Percentiles rank a stretch among this genome's conserved stretches.
Evolutionary conservation across 2,888 invertebrate species (phyloP).

Genomic region (Ceraclea dissimilis): DNA sequence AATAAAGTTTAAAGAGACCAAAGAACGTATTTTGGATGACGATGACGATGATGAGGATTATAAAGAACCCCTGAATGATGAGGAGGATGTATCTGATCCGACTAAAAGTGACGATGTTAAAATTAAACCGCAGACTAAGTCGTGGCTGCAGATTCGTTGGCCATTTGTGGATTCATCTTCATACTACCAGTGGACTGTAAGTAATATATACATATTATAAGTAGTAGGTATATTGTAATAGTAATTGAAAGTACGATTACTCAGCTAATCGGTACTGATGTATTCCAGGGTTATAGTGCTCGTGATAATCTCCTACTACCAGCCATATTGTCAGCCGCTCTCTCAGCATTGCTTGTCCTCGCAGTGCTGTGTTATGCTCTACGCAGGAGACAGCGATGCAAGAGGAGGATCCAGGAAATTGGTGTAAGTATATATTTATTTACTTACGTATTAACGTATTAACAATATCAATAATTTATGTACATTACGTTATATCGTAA

Average conservation of each 20-base stretch:
- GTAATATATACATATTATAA: conserved; percentile 27
- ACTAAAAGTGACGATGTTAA: conserved; percentile 35
- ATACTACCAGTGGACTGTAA: conserved; percentile 61
- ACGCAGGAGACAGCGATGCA: conserved; percentile 39
- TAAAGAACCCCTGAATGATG: conserved; percentile 42
- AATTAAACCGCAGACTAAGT: conserved; percentile 30
- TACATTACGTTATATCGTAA: too few relatives aligned
- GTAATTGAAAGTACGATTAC: too few relatives aligned
- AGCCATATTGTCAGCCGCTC: conserved; percentile 39
- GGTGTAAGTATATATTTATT: conserved; percentile 33
- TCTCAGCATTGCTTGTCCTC: conserved; percentile 46
- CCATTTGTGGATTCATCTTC: conserved; percentile 58
- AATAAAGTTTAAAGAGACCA: conserved; percentile 38
- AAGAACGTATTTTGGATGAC: conserved; percentile 42
- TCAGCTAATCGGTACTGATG: too few relatives aligned
- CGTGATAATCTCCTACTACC: conserved; percentile 54
- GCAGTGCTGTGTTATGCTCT: conserved; percentile 47
- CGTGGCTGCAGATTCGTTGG: conserved; percentile 58
- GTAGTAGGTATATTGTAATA: too few relatives aligned
- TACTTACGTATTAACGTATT: neutral
- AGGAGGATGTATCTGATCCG: conserved; percentile 45
- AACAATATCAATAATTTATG: too few relatives aligned
- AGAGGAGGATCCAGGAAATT: conserved; percentile 37
- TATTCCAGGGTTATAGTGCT: conserved; percentile 51
- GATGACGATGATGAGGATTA: conserved; percentile 40